These are phyloP conservation scores for Zygogramma bicolorata DNA, from an alignment of 2,888 invertebrate species.

Conservation along the genomic window DNA sequence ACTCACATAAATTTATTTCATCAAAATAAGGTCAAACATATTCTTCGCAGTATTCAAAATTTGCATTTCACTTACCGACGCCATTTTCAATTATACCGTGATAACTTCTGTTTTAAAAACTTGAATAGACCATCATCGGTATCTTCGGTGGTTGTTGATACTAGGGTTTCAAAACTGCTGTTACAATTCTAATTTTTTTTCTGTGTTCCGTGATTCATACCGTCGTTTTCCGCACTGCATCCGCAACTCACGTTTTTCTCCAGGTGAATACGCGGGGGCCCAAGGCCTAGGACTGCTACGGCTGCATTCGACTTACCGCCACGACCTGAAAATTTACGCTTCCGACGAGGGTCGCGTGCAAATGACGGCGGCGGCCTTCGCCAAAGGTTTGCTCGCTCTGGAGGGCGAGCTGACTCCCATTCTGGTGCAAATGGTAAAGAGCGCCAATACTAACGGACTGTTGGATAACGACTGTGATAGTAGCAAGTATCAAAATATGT, in stretches of 20 bases:
- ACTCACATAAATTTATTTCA: too few species aligned
- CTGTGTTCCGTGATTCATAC: background rate
- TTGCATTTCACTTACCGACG: too few species aligned
- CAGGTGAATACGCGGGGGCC: constrained; percentile 88
- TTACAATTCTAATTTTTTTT: too few species aligned
- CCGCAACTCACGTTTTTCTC: background rate
- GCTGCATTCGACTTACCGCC: constrained; percentile 97
- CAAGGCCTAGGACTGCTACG: constrained; percentile 95
- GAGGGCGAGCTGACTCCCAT: constrained; percentile 99
- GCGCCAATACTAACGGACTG: constrained; percentile 97
- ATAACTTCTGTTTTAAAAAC: too few species aligned
- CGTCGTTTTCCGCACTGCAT: background rate
- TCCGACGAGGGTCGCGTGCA: constrained; percentile 99
- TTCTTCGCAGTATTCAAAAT: too few species aligned
- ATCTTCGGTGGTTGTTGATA: too few species aligned
- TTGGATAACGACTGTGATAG: constrained; percentile 98
- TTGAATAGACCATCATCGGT: too few species aligned
- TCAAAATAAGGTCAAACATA: too few species aligned
- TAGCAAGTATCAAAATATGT: constrained; percentile 95
- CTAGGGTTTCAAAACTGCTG: too few species aligned
- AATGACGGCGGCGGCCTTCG: constrained; percentile 99
- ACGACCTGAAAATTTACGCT: constrained; percentile 99
- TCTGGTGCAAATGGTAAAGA: constrained; percentile 99
- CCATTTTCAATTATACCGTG: too few species aligned
- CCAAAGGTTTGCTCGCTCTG: constrained; percentile 95